Base-by-base conservation (phyloP, 2,113 vertebrate genomes). In the Heliornis fulica region DNA sequence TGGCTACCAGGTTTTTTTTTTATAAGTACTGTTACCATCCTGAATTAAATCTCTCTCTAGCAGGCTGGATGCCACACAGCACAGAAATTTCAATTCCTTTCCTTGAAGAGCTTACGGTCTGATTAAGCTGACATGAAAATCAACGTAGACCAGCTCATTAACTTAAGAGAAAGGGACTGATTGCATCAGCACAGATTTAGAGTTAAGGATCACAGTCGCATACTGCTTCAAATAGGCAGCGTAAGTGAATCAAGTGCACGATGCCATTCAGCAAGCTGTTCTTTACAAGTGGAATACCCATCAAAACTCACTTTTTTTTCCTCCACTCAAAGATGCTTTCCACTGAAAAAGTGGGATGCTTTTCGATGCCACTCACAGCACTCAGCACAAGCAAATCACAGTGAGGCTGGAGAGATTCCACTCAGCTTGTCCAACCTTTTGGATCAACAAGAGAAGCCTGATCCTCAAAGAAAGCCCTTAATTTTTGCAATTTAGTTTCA, bases 211-310 rank as follows among this genome's bases (percentile, higher is more conserved):
- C 74, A 60, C 53, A 93, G 84, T 71, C 17, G 1, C 48, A 48
- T 22, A 48, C 16, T 46, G 78, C 65, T 95, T 40, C 63, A 64
- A 90, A 77, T 2, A 93, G 86, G 69, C 86, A 88, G 85, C 54
- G 77, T 54, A 88, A 74, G 71, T 25, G 56, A 83, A 78, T 84
- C 22, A 54, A 91, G 83, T 25, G 48, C 80, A 91, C 43, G 65
- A 82, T 85, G 77, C 93, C 91, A 85, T 85, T 93, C 69, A 25
- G 76, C 89, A 96, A 95, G 77, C 89, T 96, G 89, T 90, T 95
- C 65, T 79, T 48, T 83, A 53, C 48, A 85, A 89, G 65, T 29
- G 70, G 87, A 95, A 89, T 63, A 71, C 17, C 45, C 51, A 81
- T 65, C 5, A 5, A 86, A 70, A 88, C 38, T n/a, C 68, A n/a